Evolutionary conservation across 2,797 vertebrate species (phyloP).

Genomic region (Girardinus metallicus): DNA sequence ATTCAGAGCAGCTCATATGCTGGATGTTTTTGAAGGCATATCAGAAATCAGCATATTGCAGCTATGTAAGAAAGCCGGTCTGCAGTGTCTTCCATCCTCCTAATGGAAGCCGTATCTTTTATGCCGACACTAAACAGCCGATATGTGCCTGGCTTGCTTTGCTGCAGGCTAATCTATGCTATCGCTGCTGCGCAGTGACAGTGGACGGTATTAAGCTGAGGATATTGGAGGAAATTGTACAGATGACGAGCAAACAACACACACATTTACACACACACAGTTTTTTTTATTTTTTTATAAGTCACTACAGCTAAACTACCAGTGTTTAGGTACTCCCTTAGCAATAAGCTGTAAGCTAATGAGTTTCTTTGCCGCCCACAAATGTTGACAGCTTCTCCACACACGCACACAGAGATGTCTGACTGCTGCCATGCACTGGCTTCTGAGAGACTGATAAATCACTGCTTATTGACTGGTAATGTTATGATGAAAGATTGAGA

Average conservation of each 20-base stretch:
- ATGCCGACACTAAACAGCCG: constrained; percentile 39
- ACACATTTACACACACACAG: constrained; percentile 26
- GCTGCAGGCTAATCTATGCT: constrained; percentile 63
- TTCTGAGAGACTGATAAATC: constrained; percentile 43
- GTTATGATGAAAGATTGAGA: neutral
- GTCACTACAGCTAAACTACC: constrained; percentile 49
- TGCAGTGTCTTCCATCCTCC: constrained; percentile 34
- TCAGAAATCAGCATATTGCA: constrained; percentile 38
- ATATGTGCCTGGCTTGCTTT: constrained; percentile 27
- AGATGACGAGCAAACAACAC: constrained; percentile 46
- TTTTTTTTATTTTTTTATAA: constrained; percentile 32
- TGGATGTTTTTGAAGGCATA: constrained; percentile 26
- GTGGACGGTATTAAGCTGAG: constrained; percentile 53
- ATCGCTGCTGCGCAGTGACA: constrained; percentile 60
- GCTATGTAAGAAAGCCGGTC: constrained; percentile 46
- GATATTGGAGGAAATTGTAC: constrained; percentile 40
- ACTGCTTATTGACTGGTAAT: constrained; percentile 33
- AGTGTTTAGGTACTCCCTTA: constrained; percentile 41
- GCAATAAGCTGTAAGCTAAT: constrained; percentile 60
- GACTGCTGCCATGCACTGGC: constrained; percentile 22
- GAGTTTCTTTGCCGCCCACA: constrained; percentile 63
- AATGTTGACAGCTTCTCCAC: constrained; percentile 28
- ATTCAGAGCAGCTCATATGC: constrained; percentile 29
- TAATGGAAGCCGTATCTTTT: constrained; percentile 55
- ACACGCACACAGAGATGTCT: constrained; percentile 2